phyloP scores from a whole-genome alignment of 2,113 vertebrate genomes.

The Anhinga anhinga region DNA sequence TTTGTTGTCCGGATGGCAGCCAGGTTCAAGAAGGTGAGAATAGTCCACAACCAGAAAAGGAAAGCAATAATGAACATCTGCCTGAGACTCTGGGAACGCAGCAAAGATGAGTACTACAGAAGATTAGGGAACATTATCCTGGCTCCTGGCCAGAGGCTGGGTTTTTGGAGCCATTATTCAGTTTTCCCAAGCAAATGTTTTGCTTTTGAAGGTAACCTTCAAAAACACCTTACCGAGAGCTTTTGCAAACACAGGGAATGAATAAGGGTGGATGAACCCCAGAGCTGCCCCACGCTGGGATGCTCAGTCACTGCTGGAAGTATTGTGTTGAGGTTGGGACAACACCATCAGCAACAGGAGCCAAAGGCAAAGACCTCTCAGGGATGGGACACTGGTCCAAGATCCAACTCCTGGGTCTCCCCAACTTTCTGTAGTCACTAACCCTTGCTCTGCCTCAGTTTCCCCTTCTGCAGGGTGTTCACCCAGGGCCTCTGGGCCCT shows the following conservation, averaged over 20 bases:
- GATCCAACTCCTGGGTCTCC: background rate
- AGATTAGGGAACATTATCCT: background rate
- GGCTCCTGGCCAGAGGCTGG: background rate
- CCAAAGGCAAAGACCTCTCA: background rate
- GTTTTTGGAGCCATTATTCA: background rate
- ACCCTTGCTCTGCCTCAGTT: background rate
- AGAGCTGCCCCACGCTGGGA: background rate
- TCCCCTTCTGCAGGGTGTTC: background rate
- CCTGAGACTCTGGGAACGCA: background rate
- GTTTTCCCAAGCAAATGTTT: background rate
- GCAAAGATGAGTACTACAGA: background rate
- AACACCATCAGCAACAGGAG: background rate
- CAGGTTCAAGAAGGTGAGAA: background rate
- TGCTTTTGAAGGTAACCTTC: conserved; percentile 29
- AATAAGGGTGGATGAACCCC: no score
- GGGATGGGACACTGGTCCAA: background rate
- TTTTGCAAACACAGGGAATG: background rate
- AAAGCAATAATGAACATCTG: background rate
- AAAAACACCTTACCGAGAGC: background rate
- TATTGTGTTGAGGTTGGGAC: fast-evolving
- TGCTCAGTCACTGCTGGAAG: background rate
- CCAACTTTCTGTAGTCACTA: background rate
- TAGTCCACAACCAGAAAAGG: fast-evolving
- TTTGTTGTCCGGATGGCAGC: background rate
- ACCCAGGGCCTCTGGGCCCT: background rate